phyloP scores from a whole-genome alignment of 2,113 vertebrate species.

The Globicephala melas region DNA sequence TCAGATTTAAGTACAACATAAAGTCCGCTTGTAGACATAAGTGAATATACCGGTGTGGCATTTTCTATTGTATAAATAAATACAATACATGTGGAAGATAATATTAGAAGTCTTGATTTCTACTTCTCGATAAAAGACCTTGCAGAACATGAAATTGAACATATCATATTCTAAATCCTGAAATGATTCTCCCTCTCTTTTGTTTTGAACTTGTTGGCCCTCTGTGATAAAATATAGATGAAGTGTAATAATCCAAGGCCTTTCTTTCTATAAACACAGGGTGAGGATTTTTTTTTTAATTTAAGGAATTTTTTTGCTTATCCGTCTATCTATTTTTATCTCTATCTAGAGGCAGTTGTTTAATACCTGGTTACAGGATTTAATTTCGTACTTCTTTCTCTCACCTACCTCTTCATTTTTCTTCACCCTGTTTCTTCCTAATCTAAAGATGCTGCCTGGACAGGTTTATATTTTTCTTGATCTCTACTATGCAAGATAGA shows the following conservation, averaged over 20 bases:
- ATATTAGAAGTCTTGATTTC: not conserved
- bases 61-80: constrained; percentile 11
- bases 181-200: not conserved
- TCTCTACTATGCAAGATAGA: not conserved
- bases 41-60: not conserved
- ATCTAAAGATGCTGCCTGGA: not conserved
- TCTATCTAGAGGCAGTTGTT: not conserved
- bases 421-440: not conserved
- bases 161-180: not conserved
- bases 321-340: not conserved
- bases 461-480: not conserved
- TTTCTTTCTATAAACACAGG: not conserved
- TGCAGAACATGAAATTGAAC: not conserved
- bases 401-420: not conserved
- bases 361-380: not conserved
- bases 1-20: not conserved
- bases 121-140: not conserved
- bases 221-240: not conserved
- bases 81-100: not conserved
- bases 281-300: not conserved
- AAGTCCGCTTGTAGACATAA: not conserved
- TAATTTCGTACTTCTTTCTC: not conserved
- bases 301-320: not conserved
- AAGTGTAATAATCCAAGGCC: not conserved
- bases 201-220: not conserved